Evolutionary conservation across 1,140 invertebrate species (phyloP).

Genomic region (Homarus americanus): DNA sequence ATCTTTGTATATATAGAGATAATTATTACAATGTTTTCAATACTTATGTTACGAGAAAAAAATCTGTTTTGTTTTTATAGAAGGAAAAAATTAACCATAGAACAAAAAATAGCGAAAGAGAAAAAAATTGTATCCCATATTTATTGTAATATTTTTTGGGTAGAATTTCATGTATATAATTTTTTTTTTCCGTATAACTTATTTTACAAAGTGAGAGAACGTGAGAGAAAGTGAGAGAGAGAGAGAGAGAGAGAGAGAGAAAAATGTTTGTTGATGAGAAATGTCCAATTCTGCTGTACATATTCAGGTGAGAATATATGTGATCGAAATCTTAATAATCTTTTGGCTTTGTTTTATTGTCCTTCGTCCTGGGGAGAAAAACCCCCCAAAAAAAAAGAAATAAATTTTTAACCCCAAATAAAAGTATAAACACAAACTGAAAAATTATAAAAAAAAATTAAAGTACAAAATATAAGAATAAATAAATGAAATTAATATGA

Average conservation of each 20-base stretch:
- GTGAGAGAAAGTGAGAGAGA: constrained; percentile 4
- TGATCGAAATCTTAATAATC: constrained; percentile 29
- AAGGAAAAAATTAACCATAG: too few relatives aligned
- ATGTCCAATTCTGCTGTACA: constrained; percentile 22
- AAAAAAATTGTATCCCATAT: constrained; percentile 18
- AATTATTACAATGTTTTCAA: not conserved
- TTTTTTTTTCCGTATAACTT: constrained; percentile 56
- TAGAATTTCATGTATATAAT: constrained; percentile 50
- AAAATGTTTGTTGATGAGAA: not conserved
- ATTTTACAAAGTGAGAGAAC: constrained; percentile 44
- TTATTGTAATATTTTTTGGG: constrained; percentile 51
- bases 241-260: constrained; percentile 9
- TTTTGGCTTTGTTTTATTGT: not conserved
- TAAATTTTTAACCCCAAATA: too few relatives aligned
- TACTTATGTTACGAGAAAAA: not conserved
- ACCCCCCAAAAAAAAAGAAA: not conserved
- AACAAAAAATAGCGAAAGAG: too few relatives aligned
- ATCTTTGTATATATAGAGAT: not conserved
- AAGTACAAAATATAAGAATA: too few relatives aligned
- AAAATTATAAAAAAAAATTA: too few relatives aligned
- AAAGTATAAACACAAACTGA: too few relatives aligned
- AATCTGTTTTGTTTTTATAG: not conserved
- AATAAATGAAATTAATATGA: too few relatives aligned
- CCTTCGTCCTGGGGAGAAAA: not conserved
- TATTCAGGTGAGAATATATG: constrained; percentile 51